phyloP scores from a whole-genome alignment of 1,140 invertebrate species.

The Melitaea cinxia region DNA sequence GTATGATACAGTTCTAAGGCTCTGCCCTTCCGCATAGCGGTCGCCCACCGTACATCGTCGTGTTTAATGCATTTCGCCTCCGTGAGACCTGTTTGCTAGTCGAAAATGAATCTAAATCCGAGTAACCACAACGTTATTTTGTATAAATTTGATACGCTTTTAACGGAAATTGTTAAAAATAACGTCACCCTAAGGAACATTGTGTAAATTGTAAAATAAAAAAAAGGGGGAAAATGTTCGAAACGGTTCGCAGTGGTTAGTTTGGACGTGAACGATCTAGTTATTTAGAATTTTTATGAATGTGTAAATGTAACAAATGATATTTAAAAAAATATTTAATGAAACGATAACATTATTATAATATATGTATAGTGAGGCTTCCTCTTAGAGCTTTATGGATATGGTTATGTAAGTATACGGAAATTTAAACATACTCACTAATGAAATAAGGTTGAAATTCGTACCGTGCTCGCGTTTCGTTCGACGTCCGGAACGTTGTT shows the following conservation, averaged over 20 bases:
- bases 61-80: constrained; percentile 22
- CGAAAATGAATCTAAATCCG: constrained; percentile 69
- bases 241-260: constrained; percentile 49
- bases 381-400: constrained; percentile 77
- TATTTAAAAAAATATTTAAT: constrained; percentile 74
- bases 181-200: background rate
- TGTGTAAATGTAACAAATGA: constrained; percentile 73
- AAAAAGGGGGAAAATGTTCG: constrained; percentile 16
- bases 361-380: constrained; percentile 77
- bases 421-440: constrained; percentile 74
- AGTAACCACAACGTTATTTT: constrained; percentile 36
- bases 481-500: background rate
- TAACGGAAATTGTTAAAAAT: constrained; percentile 45
- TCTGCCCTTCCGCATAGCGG: background rate
- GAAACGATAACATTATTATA: constrained; percentile 52
- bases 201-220: constrained; percentile 10
- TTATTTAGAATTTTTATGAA: constrained; percentile 73
- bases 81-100: constrained; percentile 52
- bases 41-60: background rate
- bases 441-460: constrained; percentile 56
- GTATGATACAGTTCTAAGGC: background rate
- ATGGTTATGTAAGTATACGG: constrained; percentile 77
- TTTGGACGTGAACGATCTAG: constrained; percentile 69
- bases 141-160: constrained; percentile 39
- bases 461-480: constrained; percentile 39